Base-by-base conservation (phyloP, 1,140 invertebrate species). In the Dreissena polymorpha region DNA sequence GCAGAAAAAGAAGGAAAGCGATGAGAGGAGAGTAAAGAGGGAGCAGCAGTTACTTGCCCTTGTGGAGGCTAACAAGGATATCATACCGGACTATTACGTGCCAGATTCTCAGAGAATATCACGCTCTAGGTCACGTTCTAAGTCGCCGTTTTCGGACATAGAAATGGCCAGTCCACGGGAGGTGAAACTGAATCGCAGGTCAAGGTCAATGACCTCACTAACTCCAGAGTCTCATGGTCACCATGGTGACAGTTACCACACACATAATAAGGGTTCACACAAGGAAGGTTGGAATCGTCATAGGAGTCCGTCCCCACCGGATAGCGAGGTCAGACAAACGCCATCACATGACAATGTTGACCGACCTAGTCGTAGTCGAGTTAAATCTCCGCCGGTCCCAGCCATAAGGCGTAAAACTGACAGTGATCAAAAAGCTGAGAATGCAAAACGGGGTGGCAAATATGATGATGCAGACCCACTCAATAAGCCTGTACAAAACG, bases 11-110 rank as follows among this genome's bases (percentile, higher is more conserved):
- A 70, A 89, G 53, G 82, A 86, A 65, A 86, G 86, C 69, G 88
- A 91, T 71, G 76, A 79, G 21, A 83, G 90, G n/a, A 80, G 86
- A 60, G 55, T 80, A 18, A 85, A 88, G 64, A 70, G 90, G 53
- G 89, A 90, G 65, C 81, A 87, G 51, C 68, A 91, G 69, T 74
- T 91, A 10, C 53, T 88, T 75, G 86, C 87, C 23, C 82, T 91
- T 76, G 88, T 89, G 53, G 89, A 92, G 55, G 88, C 88, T 18
- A 92, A 92, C 74, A 89, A 87, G 75, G 73, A 87, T 50, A 83
- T 84, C 27, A 91, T 91, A 70, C 90, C 91, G 18, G 81, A 83
- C 63, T 83, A 83, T 77, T 77, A 77, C 70, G 83, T 85, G 6
- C 83, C 88, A 0, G 63, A 73, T 29, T 68, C 76, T 18, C 75